A percentile compares a stretch with the other conserved stretches of the same genome.
phyloP scores from a whole-genome alignment of 2,113 vertebrate genomes.

The Pteronura brasiliensis region DNA sequence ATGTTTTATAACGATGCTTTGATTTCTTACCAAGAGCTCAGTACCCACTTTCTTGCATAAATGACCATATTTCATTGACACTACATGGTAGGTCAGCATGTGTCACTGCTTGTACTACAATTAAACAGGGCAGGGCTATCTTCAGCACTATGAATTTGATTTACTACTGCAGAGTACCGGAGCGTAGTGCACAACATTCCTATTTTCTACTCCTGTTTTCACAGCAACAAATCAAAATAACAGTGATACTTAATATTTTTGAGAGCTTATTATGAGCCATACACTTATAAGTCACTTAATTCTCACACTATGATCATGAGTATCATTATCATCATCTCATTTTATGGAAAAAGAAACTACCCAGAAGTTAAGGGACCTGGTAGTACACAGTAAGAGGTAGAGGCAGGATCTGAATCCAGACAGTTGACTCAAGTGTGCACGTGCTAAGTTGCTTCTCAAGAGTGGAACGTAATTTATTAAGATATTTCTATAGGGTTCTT shows the following conservation, averaged over 20 bases:
- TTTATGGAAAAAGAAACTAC: neutral
- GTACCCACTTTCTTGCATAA: neutral
- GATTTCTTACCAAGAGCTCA: neutral
- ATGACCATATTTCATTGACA: neutral
- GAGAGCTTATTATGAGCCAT: neutral
- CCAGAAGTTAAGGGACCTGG: neutral
- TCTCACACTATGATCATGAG: neutral
- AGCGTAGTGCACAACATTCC: neutral
- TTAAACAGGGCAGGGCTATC: neutral
- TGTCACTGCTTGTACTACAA: neutral
- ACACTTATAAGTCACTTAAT: neutral
- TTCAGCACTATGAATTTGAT: neutral
- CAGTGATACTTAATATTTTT: neutral
- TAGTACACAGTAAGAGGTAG: neutral
- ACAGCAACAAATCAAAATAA: slow-evolving; percentile 19
- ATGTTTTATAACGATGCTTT: neutral
- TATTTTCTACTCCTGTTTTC: neutral
- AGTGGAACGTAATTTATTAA: neutral
- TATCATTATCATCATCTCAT: neutral
- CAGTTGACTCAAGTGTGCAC: neutral
- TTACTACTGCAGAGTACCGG: neutral
- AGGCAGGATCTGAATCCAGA: neutral
- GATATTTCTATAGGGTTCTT: neutral
- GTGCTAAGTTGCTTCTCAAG: neutral
- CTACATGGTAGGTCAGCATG: neutral